Evolutionary conservation across 64 coral and sea anemone genomes (phyloP).

Genomic region (Stichodactyla helianthus): DNA sequence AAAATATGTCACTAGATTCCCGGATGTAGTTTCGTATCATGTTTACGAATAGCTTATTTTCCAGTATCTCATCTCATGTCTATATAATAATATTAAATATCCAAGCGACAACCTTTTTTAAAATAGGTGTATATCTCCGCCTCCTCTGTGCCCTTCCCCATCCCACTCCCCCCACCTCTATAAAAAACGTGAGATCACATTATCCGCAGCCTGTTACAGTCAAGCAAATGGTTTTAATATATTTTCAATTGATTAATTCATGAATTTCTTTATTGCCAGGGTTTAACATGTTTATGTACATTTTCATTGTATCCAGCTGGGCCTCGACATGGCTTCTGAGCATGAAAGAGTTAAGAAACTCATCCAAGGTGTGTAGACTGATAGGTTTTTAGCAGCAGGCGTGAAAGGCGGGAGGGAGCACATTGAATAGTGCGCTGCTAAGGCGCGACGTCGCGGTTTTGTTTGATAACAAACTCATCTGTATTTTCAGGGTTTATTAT

Average conservation of each 20-base stretch:
- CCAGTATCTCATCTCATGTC: too few species aligned
- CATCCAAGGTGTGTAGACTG: conserved; percentile 48
- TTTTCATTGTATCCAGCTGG: conserved; percentile 60
- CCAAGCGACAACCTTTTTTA: too few species aligned
- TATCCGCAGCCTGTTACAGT: too few species aligned
- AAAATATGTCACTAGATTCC: too few species aligned
- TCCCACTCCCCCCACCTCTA: too few species aligned
- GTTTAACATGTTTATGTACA: conserved; percentile 68
- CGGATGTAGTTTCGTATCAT: too few species aligned
- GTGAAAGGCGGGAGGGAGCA: not conserved
- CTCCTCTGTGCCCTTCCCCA: too few species aligned
- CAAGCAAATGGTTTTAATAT: too few species aligned
- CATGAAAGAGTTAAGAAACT: conserved; percentile 47
- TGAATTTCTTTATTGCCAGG: conserved; percentile 25
- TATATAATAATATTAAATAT: too few species aligned
- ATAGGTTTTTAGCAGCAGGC: not conserved
- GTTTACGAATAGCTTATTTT: too few species aligned
- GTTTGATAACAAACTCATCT: not conserved
- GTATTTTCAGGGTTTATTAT: conserved; percentile 22
- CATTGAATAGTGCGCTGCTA: not conserved
- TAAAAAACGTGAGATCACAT: too few species aligned
- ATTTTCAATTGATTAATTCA: not conserved
- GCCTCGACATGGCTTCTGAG: conserved; percentile 51
- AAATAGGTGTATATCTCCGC: too few species aligned
- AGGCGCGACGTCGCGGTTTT: not conserved